phyloP scores from a whole-genome alignment of 2,888 invertebrate genomes.

The Drosophila mettleri region DNA sequence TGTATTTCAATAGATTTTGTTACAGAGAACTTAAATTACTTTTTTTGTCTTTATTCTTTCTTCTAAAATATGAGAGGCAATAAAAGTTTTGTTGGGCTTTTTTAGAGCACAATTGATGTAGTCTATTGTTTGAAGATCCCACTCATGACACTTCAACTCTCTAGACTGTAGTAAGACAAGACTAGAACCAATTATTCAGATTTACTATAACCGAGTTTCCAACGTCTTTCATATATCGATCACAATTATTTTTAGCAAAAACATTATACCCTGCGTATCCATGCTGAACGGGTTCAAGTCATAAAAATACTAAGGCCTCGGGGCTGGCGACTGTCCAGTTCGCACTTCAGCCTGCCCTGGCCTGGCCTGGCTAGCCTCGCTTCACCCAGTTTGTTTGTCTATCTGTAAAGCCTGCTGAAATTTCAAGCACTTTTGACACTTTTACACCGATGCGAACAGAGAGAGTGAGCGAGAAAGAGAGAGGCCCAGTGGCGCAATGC shows the following conservation, averaged over 20 bases:
- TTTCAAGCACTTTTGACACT: slow-evolving; percentile 80
- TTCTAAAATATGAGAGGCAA: no score
- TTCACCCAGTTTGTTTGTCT: slow-evolving; percentile 26
- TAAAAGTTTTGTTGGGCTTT: no score
- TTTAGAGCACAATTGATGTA: no score
- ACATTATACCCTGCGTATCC: not conserved
- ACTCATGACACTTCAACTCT: no score
- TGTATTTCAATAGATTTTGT: no score
- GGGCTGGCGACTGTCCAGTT: slow-evolving; percentile 60
- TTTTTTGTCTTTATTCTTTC: no score
- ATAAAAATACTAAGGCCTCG: slow-evolving; percentile 7
- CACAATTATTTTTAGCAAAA: not conserved
- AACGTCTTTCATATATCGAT: no score
- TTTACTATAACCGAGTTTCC: no score
- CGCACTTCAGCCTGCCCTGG: slow-evolving; percentile 18
- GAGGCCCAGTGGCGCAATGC: not conserved
- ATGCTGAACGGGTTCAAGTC: not conserved
- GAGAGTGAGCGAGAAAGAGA: not conserved
- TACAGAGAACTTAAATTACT: no score
- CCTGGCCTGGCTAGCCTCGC: slow-evolving; percentile 1
- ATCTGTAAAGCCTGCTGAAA: slow-evolving; percentile 72
- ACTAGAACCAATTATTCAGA: no score
- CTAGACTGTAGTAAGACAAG: no score
- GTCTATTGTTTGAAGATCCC: no score
- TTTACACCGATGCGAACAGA: slow-evolving; percentile 35